Evolutionary conservation across 2,888 invertebrate species (phyloP).

Genomic region (Ochropleura leucogaster): DNA sequence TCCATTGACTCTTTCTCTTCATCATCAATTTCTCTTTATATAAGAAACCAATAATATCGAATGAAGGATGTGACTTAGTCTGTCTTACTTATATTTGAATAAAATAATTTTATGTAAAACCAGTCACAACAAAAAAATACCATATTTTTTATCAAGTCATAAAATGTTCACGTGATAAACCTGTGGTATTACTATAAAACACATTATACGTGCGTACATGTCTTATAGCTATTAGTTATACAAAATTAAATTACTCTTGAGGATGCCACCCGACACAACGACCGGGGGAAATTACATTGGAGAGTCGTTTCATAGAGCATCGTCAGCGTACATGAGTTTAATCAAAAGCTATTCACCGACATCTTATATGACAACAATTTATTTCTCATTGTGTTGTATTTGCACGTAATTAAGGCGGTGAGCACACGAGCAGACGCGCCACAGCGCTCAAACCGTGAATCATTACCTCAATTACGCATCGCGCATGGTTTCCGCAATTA

Average conservation of each 20-base stretch:
- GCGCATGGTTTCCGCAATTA: slow-evolving; percentile 63
- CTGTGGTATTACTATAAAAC: slow-evolving; percentile 52
- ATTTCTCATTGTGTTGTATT: slow-evolving; percentile 71
- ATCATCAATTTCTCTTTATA: neutral
- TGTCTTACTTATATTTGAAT: neutral
- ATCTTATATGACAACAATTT: slow-evolving; percentile 65
- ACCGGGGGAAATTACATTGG: slow-evolving; percentile 35
- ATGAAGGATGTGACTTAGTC: neutral
- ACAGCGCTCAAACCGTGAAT: slow-evolving; percentile 74
- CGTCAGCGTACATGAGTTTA: slow-evolving; percentile 34
- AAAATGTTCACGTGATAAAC: slow-evolving; percentile 60
- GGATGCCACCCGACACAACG: slow-evolving; percentile 24
- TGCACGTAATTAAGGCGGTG: slow-evolving; percentile 69
- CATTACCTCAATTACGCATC: slow-evolving; percentile 74
- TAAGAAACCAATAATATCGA: neutral
- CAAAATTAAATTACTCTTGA: slow-evolving; percentile 38
- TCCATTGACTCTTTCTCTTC: no score
- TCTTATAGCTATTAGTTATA: slow-evolving; percentile 31
- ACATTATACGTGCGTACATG: slow-evolving; percentile 24
- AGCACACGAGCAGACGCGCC: slow-evolving; percentile 59
- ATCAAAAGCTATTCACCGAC: slow-evolving; percentile 56
- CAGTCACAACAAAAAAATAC: slow-evolving; percentile 35
- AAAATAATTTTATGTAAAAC: slow-evolving; percentile 9
- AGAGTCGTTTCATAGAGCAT: slow-evolving; percentile 26
- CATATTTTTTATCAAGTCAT: slow-evolving; percentile 50